Percentiles rank a stretch among this genome's conserved stretches.
Evolutionary conservation across 2,113 vertebrate species (phyloP).

Genomic region (Neodon shergylaensis): DNA sequence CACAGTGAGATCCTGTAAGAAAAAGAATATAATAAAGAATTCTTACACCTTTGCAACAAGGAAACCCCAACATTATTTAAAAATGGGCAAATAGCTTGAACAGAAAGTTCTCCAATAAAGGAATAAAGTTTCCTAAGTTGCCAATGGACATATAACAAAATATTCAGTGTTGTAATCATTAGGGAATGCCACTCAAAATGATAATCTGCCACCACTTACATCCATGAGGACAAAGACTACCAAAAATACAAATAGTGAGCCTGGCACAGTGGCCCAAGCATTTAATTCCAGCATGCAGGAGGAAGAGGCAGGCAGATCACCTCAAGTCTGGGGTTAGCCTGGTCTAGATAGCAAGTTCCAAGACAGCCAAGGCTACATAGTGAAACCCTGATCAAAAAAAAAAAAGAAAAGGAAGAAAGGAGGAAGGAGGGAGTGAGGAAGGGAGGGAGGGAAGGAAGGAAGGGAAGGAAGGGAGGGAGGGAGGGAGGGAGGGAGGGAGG

Average conservation of each 20-base stretch:
- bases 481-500: rapidly evolving
- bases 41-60: background rate
- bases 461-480: no score
- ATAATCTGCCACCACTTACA: background rate
- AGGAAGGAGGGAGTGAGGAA: no score
- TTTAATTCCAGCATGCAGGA: background rate
- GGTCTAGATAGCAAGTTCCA: background rate
- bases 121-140: background rate
- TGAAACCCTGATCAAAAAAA: background rate
- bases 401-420: no score
- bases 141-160: background rate
- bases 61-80: background rate
- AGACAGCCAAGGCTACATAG: background rate
- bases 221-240: no score
- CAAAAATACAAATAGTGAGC: background rate
- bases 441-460: no score
- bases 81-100: background rate
- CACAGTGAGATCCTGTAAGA: background rate
- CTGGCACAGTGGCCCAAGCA: background rate
- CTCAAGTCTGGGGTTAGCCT: background rate
- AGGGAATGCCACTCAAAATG: background rate
- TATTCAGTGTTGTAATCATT: background rate
- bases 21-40: background rate
- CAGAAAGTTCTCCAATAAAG: background rate
- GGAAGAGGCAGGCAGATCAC: background rate